Percentiles rank a stretch among this genome's conserved stretches.
These are phyloP conservation scores for Nibea coibor DNA, from an alignment of 2,113 vertebrate species.

Conservation along the genomic window DNA sequence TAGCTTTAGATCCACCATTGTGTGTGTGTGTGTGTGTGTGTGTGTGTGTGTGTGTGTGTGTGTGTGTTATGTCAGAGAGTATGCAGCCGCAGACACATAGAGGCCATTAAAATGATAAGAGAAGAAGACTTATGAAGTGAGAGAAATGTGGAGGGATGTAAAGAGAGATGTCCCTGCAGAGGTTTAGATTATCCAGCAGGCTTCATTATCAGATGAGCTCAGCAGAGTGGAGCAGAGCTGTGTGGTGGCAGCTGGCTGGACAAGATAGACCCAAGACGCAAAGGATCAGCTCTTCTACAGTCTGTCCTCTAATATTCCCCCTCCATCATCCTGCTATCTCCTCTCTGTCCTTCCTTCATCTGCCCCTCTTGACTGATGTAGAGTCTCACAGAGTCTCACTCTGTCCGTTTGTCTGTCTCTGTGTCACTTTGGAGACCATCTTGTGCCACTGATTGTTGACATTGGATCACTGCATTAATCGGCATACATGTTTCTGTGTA, in stretches of 20 bases:
- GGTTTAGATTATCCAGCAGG: conserved; percentile 36
- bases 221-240: conserved; percentile 26
- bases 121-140: conserved; percentile 8
- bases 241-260: conserved; percentile 17
- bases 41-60: background rate
- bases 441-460: background rate
- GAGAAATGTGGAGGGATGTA: conserved; percentile 4
- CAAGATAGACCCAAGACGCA: conserved; percentile 34
- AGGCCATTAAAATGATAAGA: background rate
- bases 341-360: background rate
- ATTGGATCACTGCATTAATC: background rate
- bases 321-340: conserved; percentile 9
- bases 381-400: background rate
- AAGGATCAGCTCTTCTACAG: background rate
- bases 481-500: background rate
- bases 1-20: background rate
- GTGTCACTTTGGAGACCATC: background rate
- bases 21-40: background rate
- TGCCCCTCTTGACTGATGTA: background rate
- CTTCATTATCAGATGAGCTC: conserved; percentile 50
- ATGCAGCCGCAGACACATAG: background rate
- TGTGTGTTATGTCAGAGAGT: conserved; percentile 8
- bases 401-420: background rate
- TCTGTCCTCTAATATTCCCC: background rate
- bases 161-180: conserved; percentile 17